phyloP scores from a whole-genome alignment of 1,140 invertebrate species.

The Drosophila ohnishii region DNA sequence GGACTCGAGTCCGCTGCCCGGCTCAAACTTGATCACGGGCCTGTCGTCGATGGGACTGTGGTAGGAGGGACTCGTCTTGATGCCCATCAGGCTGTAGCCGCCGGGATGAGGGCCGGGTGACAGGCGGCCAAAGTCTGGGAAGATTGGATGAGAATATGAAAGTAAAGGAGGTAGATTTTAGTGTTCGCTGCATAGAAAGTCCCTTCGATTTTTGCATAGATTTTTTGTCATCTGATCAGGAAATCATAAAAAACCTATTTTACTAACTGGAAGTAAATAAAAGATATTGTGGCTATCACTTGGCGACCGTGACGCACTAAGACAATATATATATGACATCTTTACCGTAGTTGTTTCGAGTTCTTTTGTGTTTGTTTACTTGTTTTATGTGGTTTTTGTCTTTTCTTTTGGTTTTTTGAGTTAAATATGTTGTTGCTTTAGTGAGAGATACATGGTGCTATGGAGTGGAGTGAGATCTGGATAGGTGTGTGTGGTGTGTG shows the following conservation, averaged over 20 bases:
- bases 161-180: conserved; percentile 51
- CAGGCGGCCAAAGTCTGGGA: conserved; percentile 43
- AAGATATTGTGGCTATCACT: conserved; percentile 6
- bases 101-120: conserved; percentile 38
- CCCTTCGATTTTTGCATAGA: not conserved
- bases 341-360: conserved; percentile 66
- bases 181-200: conserved; percentile 9
- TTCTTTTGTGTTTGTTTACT: conserved; percentile 41
- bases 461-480: conserved; percentile 36
- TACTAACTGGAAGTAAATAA: conserved; percentile 61
- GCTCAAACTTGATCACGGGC: conserved; percentile 72
- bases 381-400: conserved; percentile 1
- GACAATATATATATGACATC: conserved; percentile 18
- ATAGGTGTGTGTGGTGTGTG: conserved; percentile 13
- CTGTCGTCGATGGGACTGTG: conserved; percentile 66
- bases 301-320: conserved; percentile 9
- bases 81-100: conserved; percentile 40
- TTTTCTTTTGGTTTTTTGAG: conserved; percentile 27
- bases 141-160: conserved; percentile 42
- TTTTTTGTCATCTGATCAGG: conserved; percentile 10
- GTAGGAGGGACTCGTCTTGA: conserved; percentile 71
- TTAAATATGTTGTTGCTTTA: conserved; percentile 59
- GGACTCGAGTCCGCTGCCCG: conserved; percentile 22
- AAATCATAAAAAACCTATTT: conserved; percentile 63
- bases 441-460: conserved; percentile 46